Evolutionary conservation across 1,140 invertebrate species (phyloP), one percentile per base, ranked within the genome.

Genomic region (Rhopalosiphum padi): DNA sequence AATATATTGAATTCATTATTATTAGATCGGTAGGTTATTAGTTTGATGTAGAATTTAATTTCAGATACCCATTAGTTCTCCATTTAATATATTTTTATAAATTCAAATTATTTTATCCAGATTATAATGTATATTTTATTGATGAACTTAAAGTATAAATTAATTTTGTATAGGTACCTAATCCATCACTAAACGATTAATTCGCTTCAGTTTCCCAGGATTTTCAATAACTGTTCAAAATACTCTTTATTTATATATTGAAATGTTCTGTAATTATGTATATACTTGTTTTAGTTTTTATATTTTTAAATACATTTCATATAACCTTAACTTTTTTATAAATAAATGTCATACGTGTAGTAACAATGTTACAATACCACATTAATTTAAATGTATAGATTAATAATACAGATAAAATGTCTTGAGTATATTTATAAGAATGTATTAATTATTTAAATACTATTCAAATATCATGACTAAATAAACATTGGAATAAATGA

Each of bases 71-170:
- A 68, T 68, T 68, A 68, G 30, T 68, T 68, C 30, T 68, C 4
- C 30, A 68, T 68, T 68, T 11, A n/a, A 68, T 15, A 11, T n/a
- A 68, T 60, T 30, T 30, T 9, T 60, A 60, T 60, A 11, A 60
- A 30, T 68, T n/a, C 9, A 68, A 68, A n/a, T 68, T n/a, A 15
- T 68, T n/a, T 68, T n/a, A 86, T 46, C 2, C 41, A 15, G 46
- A 82, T 87, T 48, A 48, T 87, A 48, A 87, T 48, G 46, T 51
- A 87, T 87, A 48, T 87, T 48, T 48, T 87, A 48, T 87, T 48
- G 5, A 48, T 48, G 30, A 87, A 30, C 22, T 87, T 87, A 22
- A 48, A 87, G 30, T 48, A 87, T 48, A 87, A n/a, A 48, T 51
- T 51, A 21, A n/a, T 35, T n/a, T 35, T 48, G 15, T 15, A 41